Evolutionary conservation across 2,797 vertebrate species (phyloP).

Genomic region (Prionace glauca): DNA sequence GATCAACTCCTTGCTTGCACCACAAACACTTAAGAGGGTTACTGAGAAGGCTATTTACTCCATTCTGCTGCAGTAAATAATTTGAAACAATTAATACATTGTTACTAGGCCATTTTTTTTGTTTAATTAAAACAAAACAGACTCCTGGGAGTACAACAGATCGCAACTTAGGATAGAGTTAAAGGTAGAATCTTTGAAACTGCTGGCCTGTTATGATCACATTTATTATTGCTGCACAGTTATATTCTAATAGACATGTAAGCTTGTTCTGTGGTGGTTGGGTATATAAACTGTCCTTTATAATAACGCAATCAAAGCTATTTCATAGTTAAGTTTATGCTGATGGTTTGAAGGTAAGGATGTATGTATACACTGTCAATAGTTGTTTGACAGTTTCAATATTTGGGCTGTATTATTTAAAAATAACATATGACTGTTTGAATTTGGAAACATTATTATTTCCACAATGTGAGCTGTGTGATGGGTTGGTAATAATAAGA

Average conservation of each 20-base stretch:
- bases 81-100: conserved; percentile 7
- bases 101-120: neutral
- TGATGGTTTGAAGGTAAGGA: neutral
- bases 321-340: neutral
- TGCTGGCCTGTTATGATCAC: neutral
- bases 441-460: neutral
- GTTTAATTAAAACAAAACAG: conserved; percentile 6
- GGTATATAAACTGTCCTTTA: neutral
- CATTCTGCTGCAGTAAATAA: neutral
- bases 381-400: neutral
- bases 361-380: neutral
- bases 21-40: neutral
- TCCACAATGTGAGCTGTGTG: neutral
- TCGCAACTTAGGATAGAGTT: neutral
- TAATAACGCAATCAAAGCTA: neutral
- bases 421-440: neutral
- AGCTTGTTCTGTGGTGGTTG: neutral
- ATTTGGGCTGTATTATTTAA: neutral
- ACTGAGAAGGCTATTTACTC: conserved; percentile 22
- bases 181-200: neutral
- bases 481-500: neutral
- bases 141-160: neutral
- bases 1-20: neutral
- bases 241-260: neutral
- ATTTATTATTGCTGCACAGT: neutral